Conservation (phyloP, 2,113 vertebrate species). For the Nettapus auritus region DNA sequence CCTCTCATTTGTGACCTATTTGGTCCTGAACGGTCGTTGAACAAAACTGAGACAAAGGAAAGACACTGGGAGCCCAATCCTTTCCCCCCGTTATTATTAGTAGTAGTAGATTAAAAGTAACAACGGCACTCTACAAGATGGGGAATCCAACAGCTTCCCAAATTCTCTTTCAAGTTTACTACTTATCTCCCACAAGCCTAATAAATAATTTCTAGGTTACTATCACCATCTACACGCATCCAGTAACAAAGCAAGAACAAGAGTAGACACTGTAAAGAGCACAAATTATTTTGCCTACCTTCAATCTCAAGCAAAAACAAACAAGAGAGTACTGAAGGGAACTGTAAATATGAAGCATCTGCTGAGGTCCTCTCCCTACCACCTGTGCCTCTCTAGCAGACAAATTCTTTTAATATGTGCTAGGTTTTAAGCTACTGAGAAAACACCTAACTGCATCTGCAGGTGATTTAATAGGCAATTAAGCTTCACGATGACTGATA, state of each 20-base stretch:
- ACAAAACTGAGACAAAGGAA: neutral
- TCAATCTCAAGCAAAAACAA: neutral
- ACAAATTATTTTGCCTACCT: neutral
- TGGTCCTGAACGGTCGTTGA: neutral
- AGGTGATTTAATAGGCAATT: constrained; percentile 22
- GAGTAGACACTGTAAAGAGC: neutral
- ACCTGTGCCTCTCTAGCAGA: neutral
- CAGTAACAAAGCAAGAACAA: neutral
- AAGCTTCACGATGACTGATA: neutral
- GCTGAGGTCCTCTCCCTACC: neutral
- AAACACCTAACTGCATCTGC: neutral
- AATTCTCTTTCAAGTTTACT: neutral
- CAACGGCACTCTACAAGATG: neutral
- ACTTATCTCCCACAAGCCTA: neutral
- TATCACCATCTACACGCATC: neutral
- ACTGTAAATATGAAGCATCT: neutral
- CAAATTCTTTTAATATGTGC: neutral
- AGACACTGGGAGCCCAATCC: neutral
- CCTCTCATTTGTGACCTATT: neutral
- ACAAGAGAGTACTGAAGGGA: neutral
- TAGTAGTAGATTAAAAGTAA: neutral
- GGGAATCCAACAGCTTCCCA: neutral
- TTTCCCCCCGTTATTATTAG: too few species aligned
- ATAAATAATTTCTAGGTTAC: neutral
- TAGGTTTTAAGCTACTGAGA: neutral